These are phyloP conservation scores for Ryuthela nishihirai DNA, from an alignment of 2,888 invertebrate species.

Conservation along the genomic window DNA sequence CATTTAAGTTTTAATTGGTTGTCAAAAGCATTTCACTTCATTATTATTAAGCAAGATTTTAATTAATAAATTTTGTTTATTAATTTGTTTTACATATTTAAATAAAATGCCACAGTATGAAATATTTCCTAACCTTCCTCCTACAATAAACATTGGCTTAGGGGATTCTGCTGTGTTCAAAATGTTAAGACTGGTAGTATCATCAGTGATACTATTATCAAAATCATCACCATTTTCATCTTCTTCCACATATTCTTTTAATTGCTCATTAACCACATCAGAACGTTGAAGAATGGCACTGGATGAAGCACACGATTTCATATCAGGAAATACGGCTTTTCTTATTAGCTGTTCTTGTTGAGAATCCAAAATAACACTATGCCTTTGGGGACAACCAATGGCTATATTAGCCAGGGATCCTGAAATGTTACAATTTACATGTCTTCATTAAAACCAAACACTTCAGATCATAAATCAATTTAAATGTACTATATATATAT, in stretches of 20 bases:
- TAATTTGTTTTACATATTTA: too few species aligned
- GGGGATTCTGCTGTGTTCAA: too few species aligned
- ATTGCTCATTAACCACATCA: constrained; percentile 7
- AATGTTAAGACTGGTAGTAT: not conserved
- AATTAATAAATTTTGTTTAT: too few species aligned
- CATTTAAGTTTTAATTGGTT: too few species aligned
- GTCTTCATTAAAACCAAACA: not conserved
- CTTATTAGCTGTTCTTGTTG: constrained; percentile 3
- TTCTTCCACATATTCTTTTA: not conserved
- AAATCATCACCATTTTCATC: not conserved
- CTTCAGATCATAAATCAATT: not conserved
- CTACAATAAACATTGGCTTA: constrained; percentile 16
- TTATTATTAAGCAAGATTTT: too few species aligned
- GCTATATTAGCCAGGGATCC: constrained; percentile 15
- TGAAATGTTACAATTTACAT: not conserved
- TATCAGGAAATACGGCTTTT: constrained; percentile 7
- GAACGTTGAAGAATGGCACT: constrained; percentile 19
- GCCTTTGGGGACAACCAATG: constrained; percentile 7
- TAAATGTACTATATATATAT: not conserved
- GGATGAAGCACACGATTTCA: constrained; percentile 18
- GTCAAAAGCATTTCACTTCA: too few species aligned
- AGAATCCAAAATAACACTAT: constrained; percentile 6
- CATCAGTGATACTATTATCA: not conserved
- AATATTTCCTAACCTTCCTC: constrained; percentile 11
- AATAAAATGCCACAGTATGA: too few species aligned